Conservation (phyloP, 2,797 vertebrate genomes). For the Syngnathus acus region DNA sequence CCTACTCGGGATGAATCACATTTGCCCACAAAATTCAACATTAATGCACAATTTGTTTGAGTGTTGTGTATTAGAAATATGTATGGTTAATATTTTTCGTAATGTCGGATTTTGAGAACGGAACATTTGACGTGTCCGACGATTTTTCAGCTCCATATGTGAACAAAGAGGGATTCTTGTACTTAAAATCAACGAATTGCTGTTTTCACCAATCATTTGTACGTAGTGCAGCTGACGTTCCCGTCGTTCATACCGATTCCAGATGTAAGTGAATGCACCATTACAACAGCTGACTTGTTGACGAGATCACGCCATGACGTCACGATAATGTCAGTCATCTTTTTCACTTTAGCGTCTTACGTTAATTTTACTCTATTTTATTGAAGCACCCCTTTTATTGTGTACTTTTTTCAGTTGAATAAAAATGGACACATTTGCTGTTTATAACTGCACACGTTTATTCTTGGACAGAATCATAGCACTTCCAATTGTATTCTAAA, state of each 20-base stretch:
- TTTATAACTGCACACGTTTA: too few relatives aligned
- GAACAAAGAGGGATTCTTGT: not conserved
- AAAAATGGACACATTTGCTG: too few relatives aligned
- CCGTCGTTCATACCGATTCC: not conserved
- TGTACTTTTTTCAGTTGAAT: not conserved
- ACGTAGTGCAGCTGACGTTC: not conserved
- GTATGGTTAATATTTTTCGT: not conserved
- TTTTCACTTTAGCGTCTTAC: not conserved
- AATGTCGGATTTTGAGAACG: not conserved
- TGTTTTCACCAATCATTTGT: not conserved
- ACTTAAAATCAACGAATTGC: not conserved
- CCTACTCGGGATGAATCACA: too few relatives aligned
- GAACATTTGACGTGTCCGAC: not conserved
- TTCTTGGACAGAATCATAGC: not conserved
- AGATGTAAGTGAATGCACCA: slow-evolving; percentile 16
- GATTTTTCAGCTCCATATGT: not conserved
- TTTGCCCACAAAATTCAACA: not conserved
- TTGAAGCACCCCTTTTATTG: not conserved
- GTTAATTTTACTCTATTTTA: not conserved
- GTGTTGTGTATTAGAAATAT: not conserved
- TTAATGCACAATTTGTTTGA: not conserved
- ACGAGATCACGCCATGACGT: slow-evolving; percentile 50
- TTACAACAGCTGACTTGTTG: slow-evolving; percentile 57
- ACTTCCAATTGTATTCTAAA: not conserved
- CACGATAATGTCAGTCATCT: slow-evolving; percentile 14